Base-by-base conservation (phyloP, 1,140 invertebrate genomes). In the Bombus fervidus region DNA sequence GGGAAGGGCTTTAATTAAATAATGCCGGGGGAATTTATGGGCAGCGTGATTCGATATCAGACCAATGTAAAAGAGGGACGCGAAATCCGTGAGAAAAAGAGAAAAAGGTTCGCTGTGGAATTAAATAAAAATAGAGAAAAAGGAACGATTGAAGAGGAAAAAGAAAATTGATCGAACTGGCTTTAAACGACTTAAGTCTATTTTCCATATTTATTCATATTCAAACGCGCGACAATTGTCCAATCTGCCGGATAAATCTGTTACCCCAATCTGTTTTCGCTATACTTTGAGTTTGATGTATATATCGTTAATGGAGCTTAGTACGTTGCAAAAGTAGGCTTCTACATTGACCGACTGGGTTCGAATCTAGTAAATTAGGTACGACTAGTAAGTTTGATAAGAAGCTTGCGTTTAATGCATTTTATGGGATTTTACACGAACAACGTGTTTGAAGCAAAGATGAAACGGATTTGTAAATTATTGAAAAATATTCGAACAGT, bases 201-300 rank as follows among this genome's bases (percentile, higher is more conserved):
- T 57, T 57, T 53, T 59, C 43, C 62, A 59, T 69, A 78, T 83
- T 77, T 78, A 83, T 83, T 69, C 47, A 12, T 34, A 41, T 77
- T 71, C 41, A 22, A 73, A 73, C 69, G 10, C 10, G n/a, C 37
- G 80, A 74, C 80, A 31, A 74, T 73, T n/a, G 47, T 43, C n/a
- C 68, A 62, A 81, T 81, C 80, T 62, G 53, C 3, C 43, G 15
- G 18, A 73, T 81, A 81, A 73, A 81, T 2, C 1, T 18, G 22
- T 34, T 62, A 8, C 1, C 2, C 37, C 18, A 8, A 18, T 47
- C 9, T 43, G 41, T 13, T 68, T 25, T 25, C 31, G 3, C 34
- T 22, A 2, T 5, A n/a, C 62, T 18, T 53, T 22, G 1, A 53
- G 18, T 22, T 53, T 53, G 5, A 53, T 6, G 22, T 53, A 22